Evolutionary conservation across 1,140 invertebrate genomes (phyloP).

Genomic region (Paramacrobiotus metropolitanus): DNA sequence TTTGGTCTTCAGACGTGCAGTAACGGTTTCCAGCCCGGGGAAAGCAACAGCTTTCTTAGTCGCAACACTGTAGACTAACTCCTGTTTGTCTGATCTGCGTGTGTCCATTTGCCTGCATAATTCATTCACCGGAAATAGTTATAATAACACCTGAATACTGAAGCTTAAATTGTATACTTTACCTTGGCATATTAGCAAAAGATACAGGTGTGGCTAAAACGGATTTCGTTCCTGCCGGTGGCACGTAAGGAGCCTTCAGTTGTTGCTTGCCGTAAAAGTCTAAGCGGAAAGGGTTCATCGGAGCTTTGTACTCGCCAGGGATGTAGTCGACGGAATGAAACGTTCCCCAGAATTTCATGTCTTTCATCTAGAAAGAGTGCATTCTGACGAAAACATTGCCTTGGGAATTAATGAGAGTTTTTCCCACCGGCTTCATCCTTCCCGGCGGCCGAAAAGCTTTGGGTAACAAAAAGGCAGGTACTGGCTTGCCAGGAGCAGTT

Average conservation of each 20-base stretch:
- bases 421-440: neutral
- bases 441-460: neutral
- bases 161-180: neutral
- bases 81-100: neutral
- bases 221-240: neutral
- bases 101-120: constrained; percentile 1
- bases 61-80: neutral
- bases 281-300: neutral
- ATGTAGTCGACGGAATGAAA: neutral
- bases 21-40: neutral
- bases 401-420: neutral
- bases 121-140: neutral
- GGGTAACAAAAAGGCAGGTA: neutral
- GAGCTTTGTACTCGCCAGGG: neutral
- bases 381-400: neutral
- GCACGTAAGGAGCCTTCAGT: neutral
- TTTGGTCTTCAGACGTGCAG: neutral
- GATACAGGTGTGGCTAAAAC: neutral
- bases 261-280: neutral
- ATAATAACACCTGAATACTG: neutral
- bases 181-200: neutral
- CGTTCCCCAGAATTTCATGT: neutral
- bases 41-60: neutral
- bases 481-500: neutral
- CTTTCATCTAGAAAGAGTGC: neutral